Conservation (phyloP, 2,113 vertebrate species). For the Eudyptes chrysolophus region DNA sequence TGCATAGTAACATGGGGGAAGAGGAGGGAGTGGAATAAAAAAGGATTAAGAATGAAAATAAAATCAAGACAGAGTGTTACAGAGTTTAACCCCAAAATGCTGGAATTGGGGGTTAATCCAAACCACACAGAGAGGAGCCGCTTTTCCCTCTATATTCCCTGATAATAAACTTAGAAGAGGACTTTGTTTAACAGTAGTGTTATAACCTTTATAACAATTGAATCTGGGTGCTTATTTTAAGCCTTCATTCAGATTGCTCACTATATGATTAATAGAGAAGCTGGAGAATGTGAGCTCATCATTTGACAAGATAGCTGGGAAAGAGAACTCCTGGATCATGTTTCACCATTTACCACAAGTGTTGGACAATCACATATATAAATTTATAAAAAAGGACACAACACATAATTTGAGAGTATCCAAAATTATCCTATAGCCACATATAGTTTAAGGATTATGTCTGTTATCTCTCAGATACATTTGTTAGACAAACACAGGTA, state of each 20-base stretch:
- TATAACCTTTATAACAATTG: not conserved
- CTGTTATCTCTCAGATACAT: not conserved
- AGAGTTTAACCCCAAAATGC: not conserved
- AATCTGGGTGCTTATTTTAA: not conserved
- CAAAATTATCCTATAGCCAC: not conserved
- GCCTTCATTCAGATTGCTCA: not conserved
- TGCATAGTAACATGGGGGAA: not conserved
- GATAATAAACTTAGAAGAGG: not conserved
- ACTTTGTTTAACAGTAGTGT: not conserved
- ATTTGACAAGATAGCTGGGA: accelerated
- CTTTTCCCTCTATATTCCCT: not conserved
- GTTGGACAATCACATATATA: not conserved
- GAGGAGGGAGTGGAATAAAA: not conserved
- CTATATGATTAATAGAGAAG: not conserved
- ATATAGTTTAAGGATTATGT: not conserved
- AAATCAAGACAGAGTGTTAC: not conserved
- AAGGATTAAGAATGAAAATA: not conserved
- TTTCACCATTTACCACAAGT: not conserved
- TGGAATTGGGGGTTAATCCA: not conserved
- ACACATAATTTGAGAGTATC: not conserved
- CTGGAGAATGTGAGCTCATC: not conserved
- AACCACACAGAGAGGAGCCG: not conserved
- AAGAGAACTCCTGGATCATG: not conserved
- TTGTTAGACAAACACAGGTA: not conserved
- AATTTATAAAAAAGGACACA: not conserved